Conservation (phyloP, 2,797 vertebrate genomes). For the Enteromius mattozi region DNA sequence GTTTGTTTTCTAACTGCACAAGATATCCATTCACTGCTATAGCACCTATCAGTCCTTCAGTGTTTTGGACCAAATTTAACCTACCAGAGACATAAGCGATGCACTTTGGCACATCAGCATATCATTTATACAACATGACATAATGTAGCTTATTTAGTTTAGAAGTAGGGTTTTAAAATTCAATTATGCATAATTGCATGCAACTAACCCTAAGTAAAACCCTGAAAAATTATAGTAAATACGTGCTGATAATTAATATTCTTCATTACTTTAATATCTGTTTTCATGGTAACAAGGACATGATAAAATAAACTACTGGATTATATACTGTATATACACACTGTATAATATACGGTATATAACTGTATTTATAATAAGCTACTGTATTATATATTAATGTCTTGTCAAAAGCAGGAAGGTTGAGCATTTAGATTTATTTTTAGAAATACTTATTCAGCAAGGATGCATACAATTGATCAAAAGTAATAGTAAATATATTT, state of each 20-base stretch:
- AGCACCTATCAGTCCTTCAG: not conserved
- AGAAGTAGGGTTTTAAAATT: not conserved
- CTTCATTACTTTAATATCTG: not conserved
- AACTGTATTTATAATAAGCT: too few species aligned
- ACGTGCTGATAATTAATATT: not conserved
- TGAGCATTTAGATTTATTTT: not conserved
- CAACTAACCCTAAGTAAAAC: not conserved
- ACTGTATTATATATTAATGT: not conserved
- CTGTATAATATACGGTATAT: too few species aligned
- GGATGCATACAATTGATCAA: not conserved
- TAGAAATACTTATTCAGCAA: not conserved
- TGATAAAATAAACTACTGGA: too few species aligned
- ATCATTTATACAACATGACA: not conserved
- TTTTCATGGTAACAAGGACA: not conserved
- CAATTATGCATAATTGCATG: not conserved
- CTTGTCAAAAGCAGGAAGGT: not conserved
- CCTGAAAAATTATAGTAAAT: not conserved
- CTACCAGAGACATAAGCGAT: not conserved
- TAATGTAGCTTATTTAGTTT: not conserved
- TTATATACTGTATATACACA: not conserved
- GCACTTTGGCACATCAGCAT: not conserved
- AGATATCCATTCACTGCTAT: not conserved
- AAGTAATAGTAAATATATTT: not conserved
- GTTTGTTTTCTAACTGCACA: not conserved
- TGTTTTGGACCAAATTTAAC: conserved; percentile 42